These are phyloP conservation scores for Peromyscus attwateri DNA, from an alignment of 2,797 vertebrate species.

Conservation along the genomic window DNA sequence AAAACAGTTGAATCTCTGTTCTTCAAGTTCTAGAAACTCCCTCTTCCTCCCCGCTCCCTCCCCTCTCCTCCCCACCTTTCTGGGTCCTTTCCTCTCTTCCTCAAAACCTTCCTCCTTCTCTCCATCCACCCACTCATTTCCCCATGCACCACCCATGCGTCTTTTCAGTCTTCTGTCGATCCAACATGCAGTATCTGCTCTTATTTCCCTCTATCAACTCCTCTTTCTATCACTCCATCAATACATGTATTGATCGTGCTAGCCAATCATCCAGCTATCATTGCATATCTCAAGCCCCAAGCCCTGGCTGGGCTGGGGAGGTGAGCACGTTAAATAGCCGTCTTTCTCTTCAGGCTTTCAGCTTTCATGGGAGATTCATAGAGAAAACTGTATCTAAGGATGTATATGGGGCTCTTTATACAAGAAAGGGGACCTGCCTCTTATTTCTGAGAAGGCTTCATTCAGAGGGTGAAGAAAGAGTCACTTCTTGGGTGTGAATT, in stretches of 20 bases:
- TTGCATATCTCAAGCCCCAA: neutral
- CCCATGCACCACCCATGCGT: neutral
- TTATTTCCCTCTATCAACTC: neutral
- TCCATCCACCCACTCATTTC: neutral
- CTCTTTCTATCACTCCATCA: neutral
- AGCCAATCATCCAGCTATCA: neutral
- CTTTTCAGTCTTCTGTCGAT: neutral
- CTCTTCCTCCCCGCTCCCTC: neutral
- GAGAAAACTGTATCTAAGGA: neutral
- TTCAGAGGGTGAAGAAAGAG: neutral
- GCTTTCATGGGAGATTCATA: neutral
- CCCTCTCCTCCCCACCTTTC: too few relatives aligned
- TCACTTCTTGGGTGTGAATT: neutral
- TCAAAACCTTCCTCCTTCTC: neutral
- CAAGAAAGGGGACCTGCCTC: neutral
- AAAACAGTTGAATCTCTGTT: neutral
- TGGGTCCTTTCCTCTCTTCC: too few relatives aligned
- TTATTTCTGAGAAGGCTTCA: conserved; percentile 25
- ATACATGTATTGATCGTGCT: neutral
- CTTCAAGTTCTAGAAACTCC: conserved; percentile 13
- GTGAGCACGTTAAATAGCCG: neutral
- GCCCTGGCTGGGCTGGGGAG: neutral
- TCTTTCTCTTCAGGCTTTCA: neutral
- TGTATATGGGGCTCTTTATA: neutral
- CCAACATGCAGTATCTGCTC: neutral